Conservation (phyloP, 92 coral and sea anemone genomes). For the Phenganax marumi region DNA sequence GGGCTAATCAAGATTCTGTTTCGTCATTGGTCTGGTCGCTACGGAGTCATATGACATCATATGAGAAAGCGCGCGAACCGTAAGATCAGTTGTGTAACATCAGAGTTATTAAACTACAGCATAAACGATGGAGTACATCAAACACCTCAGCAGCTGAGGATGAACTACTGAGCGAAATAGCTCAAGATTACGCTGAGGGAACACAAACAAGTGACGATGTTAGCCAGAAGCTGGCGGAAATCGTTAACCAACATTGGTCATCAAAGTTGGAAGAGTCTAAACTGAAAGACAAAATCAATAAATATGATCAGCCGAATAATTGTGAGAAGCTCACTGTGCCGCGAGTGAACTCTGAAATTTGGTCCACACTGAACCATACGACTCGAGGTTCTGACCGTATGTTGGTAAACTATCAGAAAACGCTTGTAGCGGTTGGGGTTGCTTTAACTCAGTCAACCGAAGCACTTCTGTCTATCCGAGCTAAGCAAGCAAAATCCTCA, state of each 20-base stretch:
- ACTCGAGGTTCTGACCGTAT: too few relatives aligned
- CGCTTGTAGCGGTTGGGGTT: too few relatives aligned
- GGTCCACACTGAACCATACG: constrained; percentile 16
- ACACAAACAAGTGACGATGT: constrained; percentile 31
- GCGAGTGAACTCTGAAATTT: constrained; percentile 20
- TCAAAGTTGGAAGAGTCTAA: constrained; percentile 47
- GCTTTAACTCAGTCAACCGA: too few relatives aligned
- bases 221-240: constrained; percentile 19
- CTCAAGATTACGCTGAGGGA: constrained; percentile 38
- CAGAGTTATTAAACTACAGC: constrained; percentile 5
- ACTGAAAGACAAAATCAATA: constrained; percentile 29
- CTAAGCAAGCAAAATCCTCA: too few relatives aligned
- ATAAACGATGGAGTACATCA: background rate
- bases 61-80: constrained; percentile 15
- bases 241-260: constrained; percentile 44
- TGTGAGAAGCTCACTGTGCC: constrained; percentile 39
- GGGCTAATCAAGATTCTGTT: too few relatives aligned
- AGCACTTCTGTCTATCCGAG: too few relatives aligned
- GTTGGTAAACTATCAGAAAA: too few relatives aligned
- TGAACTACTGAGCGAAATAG: constrained; percentile 33
- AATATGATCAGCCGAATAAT: constrained; percentile 25
- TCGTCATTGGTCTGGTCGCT: background rate
- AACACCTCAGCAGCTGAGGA: background rate
- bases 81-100: constrained; percentile 12
- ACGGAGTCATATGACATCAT: too few relatives aligned